Evolutionary conservation across 2,888 invertebrate species (phyloP).

Genomic region (Clepsis dumicolana): DNA sequence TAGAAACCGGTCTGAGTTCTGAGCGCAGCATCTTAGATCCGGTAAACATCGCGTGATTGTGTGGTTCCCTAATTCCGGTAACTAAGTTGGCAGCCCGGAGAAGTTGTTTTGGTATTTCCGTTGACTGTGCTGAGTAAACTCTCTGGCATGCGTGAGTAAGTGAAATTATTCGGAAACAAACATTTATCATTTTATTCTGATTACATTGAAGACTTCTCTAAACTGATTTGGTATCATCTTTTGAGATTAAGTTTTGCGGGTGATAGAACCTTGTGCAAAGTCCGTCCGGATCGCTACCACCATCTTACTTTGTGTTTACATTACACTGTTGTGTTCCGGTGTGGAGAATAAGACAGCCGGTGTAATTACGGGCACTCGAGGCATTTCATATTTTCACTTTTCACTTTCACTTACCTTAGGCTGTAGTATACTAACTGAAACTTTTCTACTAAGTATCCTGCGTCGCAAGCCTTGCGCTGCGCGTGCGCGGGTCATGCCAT

Average conservation of each 20-base stretch:
- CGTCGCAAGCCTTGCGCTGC: neutral
- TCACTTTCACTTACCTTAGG: no score
- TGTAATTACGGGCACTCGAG: no score
- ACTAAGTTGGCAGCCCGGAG: constrained; percentile 5
- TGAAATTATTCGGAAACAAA: neutral
- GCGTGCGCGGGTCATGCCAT: constrained; percentile 2
- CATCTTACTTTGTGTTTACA: no score
- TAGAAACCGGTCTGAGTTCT: constrained; percentile 30
- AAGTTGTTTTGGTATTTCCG: constrained; percentile 8
- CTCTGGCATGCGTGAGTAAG: neutral
- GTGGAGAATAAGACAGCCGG: no score
- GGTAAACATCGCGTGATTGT: constrained; percentile 14
- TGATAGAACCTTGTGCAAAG: no score
- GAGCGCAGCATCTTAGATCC: constrained; percentile 30
- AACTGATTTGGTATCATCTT: no score
- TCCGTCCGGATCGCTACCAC: no score
- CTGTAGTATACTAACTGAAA: no score
- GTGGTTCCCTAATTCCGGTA: constrained; percentile 36
- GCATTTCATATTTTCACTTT: no score
- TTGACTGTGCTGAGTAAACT: constrained; percentile 11
- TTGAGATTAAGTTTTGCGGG: no score
- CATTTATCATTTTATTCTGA: neutral
- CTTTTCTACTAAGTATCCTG: no score
- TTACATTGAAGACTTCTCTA: neutral
- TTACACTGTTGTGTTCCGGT: no score